Evolutionary conservation across 1,140 invertebrate genomes (phyloP), one percentile per base, ranked within the genome.

Genomic region (Nephotettix cincticeps): DNA sequence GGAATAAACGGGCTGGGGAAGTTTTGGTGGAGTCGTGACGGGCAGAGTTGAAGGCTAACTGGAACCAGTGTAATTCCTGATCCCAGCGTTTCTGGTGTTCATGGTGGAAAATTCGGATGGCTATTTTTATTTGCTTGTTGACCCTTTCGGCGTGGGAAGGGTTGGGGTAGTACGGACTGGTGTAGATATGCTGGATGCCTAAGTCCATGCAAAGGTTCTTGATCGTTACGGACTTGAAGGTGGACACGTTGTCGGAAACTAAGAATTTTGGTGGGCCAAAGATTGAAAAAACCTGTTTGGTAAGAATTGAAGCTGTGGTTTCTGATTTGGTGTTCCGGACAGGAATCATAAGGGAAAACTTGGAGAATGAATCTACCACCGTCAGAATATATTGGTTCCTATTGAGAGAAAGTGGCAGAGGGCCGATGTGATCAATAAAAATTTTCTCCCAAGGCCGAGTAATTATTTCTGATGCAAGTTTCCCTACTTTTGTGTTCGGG

Each of bases 71-170:
- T 14, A 65, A 14, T 32, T 65, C 36, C n/a, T 65, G 27, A 4
- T 65, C 63, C 29, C 29, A 65, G 11, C 4, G 14, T 13, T 2
- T 29, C 1, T 65, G 63, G n/a, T 65, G n/a, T 29, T 30, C 1
- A 27, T 13, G 25, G n/a, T 65, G 63, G 36, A 65, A 65, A 19
- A 65, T 32, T 1, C 63, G 9, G 27, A 65, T 2, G 1, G 29
- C 63, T 13, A 65, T 30, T 23, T 65, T 65, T 4, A 65, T 13
- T 17, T 65, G 30, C n/a, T 65, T 65, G 19, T 65, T 65, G 1
- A 40, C 63, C 14, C 28, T 1, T 36, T 65, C 63, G 13, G 63
- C 63, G n/a, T 65, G 63, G 4, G 28, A 32, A 14, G 63, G 30
- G 28, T 40, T 32, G 1, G 63, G 27, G 28, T 65, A 65, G 32